Evolutionary conservation across 2,888 invertebrate species (phyloP).

Genomic region (Germaria angustata): DNA sequence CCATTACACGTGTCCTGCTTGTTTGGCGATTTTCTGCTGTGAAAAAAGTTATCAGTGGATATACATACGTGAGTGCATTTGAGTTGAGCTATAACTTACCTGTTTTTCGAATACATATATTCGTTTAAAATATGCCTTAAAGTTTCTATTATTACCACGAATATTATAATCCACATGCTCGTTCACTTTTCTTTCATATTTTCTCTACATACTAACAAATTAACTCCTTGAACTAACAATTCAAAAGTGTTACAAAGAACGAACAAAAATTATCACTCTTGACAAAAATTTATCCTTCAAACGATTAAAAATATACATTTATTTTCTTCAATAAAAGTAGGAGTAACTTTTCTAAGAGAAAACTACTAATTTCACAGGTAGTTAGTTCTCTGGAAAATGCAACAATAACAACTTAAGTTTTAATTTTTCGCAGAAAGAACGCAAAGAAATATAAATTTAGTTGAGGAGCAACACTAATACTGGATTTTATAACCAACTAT

Average conservation of each 20-base stretch:
- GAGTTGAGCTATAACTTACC: too few species aligned
- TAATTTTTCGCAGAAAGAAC: not conserved
- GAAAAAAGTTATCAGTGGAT: too few species aligned
- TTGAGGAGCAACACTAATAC: not conserved
- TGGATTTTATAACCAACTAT: conserved; percentile 47
- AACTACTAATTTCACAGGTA: conserved; percentile 69
- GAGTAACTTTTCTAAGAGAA: conserved; percentile 53
- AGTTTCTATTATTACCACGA: too few species aligned
- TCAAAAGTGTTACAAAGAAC: conserved; percentile 6
- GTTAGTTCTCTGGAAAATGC: conserved; percentile 53
- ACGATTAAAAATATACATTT: not conserved
- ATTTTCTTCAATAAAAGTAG: conserved; percentile 7
- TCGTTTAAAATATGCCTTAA: too few species aligned
- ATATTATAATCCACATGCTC: not conserved
- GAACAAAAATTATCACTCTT: not conserved
- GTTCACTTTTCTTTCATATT: not conserved
- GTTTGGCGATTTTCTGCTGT: too few species aligned
- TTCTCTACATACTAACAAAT: too few species aligned
- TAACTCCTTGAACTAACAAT: not conserved
- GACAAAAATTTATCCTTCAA: not conserved
- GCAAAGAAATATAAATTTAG: not conserved
- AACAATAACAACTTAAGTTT: not conserved
- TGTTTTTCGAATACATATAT: too few species aligned
- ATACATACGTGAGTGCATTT: too few species aligned
- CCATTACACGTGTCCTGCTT: too few species aligned